Conservation (phyloP, 1,140 invertebrate species). For the Lineus longissimus region DNA sequence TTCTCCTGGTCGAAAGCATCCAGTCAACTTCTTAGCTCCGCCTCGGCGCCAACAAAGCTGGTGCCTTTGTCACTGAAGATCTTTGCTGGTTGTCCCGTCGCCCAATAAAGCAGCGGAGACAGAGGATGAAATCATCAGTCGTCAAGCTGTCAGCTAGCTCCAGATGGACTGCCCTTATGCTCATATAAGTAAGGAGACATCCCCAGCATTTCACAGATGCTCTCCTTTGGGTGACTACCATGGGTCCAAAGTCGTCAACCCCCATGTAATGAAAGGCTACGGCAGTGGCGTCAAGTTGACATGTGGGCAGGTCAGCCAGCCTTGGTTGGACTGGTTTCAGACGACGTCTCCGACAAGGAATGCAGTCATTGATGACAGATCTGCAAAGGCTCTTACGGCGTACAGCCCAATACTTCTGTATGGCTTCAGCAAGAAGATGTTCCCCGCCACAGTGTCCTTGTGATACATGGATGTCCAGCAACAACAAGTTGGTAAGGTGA, state of each 20-base stretch:
- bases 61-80: slow-evolving; percentile 23
- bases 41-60: slow-evolving; percentile 12
- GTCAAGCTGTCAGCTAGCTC: slow-evolving; percentile 20
- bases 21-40: slow-evolving; percentile 2
- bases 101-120: slow-evolving; percentile 16
- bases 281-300: slow-evolving; percentile 4
- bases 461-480: too few relatives aligned
- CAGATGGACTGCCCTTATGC: slow-evolving; percentile 25
- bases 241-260: slow-evolving; percentile 29
- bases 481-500: too few relatives aligned
- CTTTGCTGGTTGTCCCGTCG: slow-evolving; percentile 12
- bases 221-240: slow-evolving; percentile 22
- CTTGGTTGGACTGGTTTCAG: too few relatives aligned
- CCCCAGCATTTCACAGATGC: slow-evolving; percentile 24
- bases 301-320: too few relatives aligned
- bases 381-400: too few relatives aligned
- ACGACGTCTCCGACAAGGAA: too few relatives aligned
- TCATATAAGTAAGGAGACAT: slow-evolving; percentile 26
- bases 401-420: too few relatives aligned
- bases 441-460: too few relatives aligned
- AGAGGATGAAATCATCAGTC: slow-evolving; percentile 24
- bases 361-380: too few relatives aligned
- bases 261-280: slow-evolving; percentile 21
- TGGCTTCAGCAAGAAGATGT: too few relatives aligned
- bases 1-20: too few relatives aligned